Conservation (phyloP, 1,140 invertebrate genomes). For the Saccostrea cuccullata region DNA sequence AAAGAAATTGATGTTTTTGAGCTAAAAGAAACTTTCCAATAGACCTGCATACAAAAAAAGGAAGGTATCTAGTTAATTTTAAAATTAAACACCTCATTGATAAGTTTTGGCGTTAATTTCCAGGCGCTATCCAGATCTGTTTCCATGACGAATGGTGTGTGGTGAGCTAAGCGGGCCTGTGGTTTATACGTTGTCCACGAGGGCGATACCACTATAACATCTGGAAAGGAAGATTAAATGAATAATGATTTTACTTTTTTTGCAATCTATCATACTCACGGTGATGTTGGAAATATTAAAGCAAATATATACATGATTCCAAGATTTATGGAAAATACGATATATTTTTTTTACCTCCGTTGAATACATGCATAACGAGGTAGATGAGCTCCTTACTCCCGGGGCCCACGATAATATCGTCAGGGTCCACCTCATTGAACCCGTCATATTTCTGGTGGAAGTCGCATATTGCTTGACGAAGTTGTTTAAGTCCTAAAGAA, state of each 20-base stretch:
- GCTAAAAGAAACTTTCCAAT: no score
- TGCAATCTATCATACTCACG: no score
- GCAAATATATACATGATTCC: no score
- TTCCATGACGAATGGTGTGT: constrained; percentile 63
- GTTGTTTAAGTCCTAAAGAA: constrained; percentile 68
- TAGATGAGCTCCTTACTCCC: constrained; percentile 78
- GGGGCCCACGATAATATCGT: constrained; percentile 74
- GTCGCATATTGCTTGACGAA: constrained; percentile 69
- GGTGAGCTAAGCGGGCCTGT: constrained; percentile 68
- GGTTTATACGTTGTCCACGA: constrained; percentile 76
- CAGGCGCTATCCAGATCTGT: constrained; percentile 65
- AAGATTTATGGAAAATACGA: no score
- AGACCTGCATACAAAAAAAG: no score
- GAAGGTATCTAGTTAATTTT: no score
- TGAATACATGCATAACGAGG: constrained; percentile 73
- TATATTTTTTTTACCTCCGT: constrained; percentile 71
- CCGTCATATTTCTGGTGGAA: constrained; percentile 74
- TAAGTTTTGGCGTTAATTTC: constrained; percentile 68
- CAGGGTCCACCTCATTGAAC: constrained; percentile 63
- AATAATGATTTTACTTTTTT: no score
- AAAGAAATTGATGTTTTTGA: background rate
- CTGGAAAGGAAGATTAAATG: constrained; percentile 60
- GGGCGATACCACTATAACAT: constrained; percentile 74
- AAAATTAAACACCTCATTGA: constrained; percentile 66
- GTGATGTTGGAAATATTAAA: no score